Percentiles rank a stretch among this genome's conserved stretches.
Conservation (phyloP, 2,797 vertebrate species). For the Chiroxiphia lanceolata region DNA sequence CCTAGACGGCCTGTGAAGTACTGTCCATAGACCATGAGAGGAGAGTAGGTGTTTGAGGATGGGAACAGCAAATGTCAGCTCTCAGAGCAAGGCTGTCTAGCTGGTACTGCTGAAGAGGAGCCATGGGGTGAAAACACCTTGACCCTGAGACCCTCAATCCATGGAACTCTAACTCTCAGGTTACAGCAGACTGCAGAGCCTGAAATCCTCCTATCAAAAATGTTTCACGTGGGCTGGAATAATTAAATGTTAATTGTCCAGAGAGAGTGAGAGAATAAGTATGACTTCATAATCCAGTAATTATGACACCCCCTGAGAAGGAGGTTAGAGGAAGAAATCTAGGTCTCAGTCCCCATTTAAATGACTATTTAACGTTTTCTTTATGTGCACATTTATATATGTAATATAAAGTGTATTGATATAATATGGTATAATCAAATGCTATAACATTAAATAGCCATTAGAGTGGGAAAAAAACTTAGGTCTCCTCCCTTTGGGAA, state of each 20-base stretch:
- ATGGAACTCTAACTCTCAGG: not conserved
- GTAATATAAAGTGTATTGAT: not conserved
- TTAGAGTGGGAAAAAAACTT: not conserved
- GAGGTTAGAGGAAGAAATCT: not conserved
- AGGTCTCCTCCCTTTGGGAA: not conserved
- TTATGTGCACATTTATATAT: not conserved
- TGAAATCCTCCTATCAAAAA: not conserved
- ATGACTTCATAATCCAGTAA: not conserved
- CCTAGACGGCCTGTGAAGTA: rapidly evolving
- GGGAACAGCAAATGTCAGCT: not conserved
- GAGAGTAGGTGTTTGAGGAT: not conserved
- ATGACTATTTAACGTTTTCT: not conserved
- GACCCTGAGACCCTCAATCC: not conserved
- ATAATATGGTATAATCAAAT: not conserved
- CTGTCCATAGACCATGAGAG: not conserved
- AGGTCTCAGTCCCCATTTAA: not conserved
- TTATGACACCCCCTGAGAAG: not conserved
- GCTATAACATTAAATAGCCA: not conserved
- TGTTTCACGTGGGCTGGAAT: not conserved
- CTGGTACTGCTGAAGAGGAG: not conserved
- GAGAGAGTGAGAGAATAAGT: not conserved
- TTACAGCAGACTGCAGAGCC: not conserved
- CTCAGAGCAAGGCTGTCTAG: not conserved
- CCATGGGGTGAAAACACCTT: not conserved
- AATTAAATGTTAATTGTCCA: not conserved